A percentile compares a stretch with the other conserved stretches of the same genome.
phyloP scores from a whole-genome alignment of 2,888 invertebrate species.

The Pyrgus malvae region DNA sequence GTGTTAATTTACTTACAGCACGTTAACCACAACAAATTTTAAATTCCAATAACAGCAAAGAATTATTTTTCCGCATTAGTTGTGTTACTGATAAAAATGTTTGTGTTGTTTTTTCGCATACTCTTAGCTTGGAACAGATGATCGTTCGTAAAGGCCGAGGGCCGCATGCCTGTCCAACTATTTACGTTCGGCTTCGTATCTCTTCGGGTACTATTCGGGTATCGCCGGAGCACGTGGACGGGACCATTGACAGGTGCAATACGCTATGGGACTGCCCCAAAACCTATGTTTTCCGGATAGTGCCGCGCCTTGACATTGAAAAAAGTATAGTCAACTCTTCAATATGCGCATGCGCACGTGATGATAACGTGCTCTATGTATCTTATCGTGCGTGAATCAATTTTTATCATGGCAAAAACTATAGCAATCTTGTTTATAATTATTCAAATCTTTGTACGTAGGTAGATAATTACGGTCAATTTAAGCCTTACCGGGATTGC shows the following conservation, averaged over 20 bases:
- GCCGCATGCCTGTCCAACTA: slow-evolving; percentile 58
- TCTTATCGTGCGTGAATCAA: slow-evolving; percentile 1
- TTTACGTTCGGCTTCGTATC: slow-evolving; percentile 63
- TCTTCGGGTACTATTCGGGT: slow-evolving; percentile 53
- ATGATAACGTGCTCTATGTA: background rate
- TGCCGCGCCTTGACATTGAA: slow-evolving; percentile 28
- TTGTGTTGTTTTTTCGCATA: slow-evolving; percentile 32
- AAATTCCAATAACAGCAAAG: too few relatives aligned
- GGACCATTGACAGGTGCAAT: slow-evolving; percentile 51
- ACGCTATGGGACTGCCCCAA: background rate
- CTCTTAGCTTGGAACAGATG: slow-evolving; percentile 19
- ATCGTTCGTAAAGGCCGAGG: slow-evolving; percentile 34
- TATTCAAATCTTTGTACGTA: background rate
- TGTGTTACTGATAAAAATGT: background rate
- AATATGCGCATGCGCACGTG: slow-evolving; percentile 10
- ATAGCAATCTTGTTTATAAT: background rate
- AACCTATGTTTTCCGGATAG: background rate
- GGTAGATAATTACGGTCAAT: background rate
- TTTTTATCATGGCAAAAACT: background rate
- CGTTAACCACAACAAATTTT: too few relatives aligned
- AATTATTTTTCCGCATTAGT: background rate
- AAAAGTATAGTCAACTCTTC: background rate
- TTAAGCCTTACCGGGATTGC: background rate
- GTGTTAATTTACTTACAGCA: too few relatives aligned
- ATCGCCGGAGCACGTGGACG: slow-evolving; percentile 67